Percentiles rank a stretch among this genome's conserved stretches.
These are phyloP conservation scores for Xanthorhoe designata DNA, from an alignment of 2,888 invertebrate species.

Conservation along the genomic window DNA sequence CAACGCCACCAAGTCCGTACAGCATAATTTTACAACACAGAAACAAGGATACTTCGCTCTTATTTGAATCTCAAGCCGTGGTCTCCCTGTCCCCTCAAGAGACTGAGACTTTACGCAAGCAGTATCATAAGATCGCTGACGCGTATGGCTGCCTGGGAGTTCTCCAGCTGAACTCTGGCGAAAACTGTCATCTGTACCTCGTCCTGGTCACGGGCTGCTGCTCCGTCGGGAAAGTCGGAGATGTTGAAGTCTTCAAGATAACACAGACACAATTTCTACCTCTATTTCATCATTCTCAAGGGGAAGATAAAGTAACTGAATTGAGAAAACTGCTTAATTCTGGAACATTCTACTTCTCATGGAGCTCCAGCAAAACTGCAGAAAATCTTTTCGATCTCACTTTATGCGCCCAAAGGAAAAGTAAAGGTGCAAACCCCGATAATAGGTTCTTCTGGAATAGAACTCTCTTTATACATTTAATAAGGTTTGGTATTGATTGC, in stretches of 20 bases:
- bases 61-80: constrained; percentile 97
- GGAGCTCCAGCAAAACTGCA: constrained; percentile 85
- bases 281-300: constrained; percentile 89
- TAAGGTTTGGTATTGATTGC: constrained; percentile 96
- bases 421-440: constrained; percentile 93
- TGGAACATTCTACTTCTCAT: constrained; percentile 99
- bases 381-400: constrained; percentile 94
- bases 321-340: constrained; percentile 96
- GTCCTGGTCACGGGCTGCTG: constrained; percentile 98
- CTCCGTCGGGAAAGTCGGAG: constrained; percentile 97
- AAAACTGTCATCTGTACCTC: constrained; percentile 93
- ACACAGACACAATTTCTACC: constrained; percentile 97
- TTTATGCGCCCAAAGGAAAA: constrained; percentile 95
- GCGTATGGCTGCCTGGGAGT: constrained; percentile 98
- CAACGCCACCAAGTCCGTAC: constrained; percentile 93
- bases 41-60: constrained; percentile 93
- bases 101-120: constrained; percentile 94
- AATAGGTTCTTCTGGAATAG: constrained; percentile 99
- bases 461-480: constrained; percentile 96
- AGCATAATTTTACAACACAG: constrained; percentile 96
- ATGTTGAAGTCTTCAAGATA: constrained; percentile 97
- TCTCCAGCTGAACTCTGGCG: constrained; percentile 93
- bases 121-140: constrained; percentile 96
- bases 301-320: constrained; percentile 87
- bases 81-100: constrained; percentile 95